A percentile compares a stretch with the other conserved stretches of the same genome.
These are phyloP conservation scores for Falco punctatus DNA, from an alignment of 2,113 vertebrate genomes.

Conservation along the genomic window DNA sequence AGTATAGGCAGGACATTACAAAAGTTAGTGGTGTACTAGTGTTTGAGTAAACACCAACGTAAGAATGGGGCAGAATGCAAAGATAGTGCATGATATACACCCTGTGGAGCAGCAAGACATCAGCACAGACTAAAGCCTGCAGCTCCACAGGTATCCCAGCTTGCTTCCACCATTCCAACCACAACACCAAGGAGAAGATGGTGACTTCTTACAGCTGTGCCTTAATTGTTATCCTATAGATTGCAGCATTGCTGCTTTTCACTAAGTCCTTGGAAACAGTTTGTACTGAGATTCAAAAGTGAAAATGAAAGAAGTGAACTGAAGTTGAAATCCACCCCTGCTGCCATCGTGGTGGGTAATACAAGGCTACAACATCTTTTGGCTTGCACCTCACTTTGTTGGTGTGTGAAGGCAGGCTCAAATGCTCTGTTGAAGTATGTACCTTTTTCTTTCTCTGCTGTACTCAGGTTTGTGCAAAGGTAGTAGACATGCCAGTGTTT, in stretches of 20 bases:
- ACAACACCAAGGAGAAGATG: not conserved
- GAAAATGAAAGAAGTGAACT: not conserved
- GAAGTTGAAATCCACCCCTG: not conserved
- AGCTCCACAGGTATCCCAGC: not conserved
- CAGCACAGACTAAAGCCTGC: not conserved
- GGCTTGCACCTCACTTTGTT: not conserved
- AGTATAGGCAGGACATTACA: not conserved
- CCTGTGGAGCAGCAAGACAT: not conserved
- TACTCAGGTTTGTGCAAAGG: not conserved
- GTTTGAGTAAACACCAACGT: not conserved
- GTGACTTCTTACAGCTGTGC: not conserved
- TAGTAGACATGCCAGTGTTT: not conserved
- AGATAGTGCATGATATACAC: not conserved
- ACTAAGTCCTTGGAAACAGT: not conserved
- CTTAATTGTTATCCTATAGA: not conserved
- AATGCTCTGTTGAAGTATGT: not conserved
- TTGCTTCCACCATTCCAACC: not conserved
- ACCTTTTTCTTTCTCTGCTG: not conserved
- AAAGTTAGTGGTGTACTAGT: not conserved
- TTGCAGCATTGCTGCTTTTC: not conserved
- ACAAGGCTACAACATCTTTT: not conserved
- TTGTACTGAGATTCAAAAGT: not conserved
- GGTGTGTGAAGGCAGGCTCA: not conserved
- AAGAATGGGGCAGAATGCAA: not conserved
- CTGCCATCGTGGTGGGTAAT: not conserved